These are phyloP conservation scores for Drosophila prosaltans DNA, from an alignment of 1,140 invertebrate genomes.

Conservation along the genomic window DNA sequence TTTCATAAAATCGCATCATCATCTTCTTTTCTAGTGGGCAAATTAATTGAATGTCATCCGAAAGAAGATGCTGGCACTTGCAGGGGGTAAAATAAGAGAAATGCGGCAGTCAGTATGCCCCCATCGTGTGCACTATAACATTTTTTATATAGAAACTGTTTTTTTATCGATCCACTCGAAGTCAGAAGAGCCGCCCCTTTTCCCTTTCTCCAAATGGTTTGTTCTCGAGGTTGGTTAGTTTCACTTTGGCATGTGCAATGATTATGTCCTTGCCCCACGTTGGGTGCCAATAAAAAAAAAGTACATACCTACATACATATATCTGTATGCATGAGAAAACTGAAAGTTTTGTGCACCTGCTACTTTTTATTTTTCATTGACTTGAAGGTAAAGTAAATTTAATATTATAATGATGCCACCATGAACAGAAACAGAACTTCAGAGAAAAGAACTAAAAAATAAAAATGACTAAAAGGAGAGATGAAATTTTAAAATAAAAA, in stretches of 20 bases:
- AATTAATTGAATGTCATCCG: conserved; percentile 70
- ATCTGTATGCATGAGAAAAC: background rate
- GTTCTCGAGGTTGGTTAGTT: conserved; percentile 11
- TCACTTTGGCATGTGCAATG: conserved; percentile 16
- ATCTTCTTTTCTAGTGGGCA: conserved; percentile 23
- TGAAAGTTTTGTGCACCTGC: conserved; percentile 6
- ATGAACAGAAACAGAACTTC: too few species aligned
- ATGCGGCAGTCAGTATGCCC: conserved; percentile 16
- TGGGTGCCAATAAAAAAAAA: conserved; percentile 10
- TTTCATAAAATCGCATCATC: conserved; percentile 57
- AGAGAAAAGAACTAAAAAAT: too few species aligned
- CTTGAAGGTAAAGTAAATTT: conserved; percentile 3
- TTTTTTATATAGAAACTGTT: conserved; percentile 3
- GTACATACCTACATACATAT: background rate
- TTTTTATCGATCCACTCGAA: conserved; percentile 37
- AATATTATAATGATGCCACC: background rate
- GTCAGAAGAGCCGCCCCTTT: background rate
- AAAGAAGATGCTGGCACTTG: conserved; percentile 20
- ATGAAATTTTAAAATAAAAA: too few species aligned
- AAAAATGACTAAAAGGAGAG: too few species aligned
- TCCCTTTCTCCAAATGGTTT: background rate
- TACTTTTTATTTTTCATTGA: background rate
- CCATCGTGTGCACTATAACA: background rate
- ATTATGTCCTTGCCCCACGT: conserved; percentile 17
- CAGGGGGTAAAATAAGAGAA: conserved; percentile 28